Evolutionary conservation across 2,113 vertebrate species (phyloP), one percentile per base, ranked within the genome.

Genomic region (Zingel zingel): DNA sequence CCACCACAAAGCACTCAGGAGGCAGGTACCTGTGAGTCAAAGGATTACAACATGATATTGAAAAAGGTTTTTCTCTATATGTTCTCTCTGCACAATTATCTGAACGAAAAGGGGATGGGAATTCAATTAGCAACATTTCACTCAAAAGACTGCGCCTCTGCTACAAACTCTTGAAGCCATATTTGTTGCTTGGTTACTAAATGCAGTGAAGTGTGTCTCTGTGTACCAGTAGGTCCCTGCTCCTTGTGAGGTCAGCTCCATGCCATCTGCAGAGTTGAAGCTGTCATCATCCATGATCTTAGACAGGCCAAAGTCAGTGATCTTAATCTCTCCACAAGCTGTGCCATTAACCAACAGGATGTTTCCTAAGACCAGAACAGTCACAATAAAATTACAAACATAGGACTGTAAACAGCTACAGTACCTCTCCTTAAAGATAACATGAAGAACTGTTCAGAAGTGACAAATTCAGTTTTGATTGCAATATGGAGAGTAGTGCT

Each of bases 261-360:
- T 98, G 80, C 97, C 97, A 81, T 98, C 98, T 84, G 97, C 96
- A 63, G 97, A 96, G 90, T 95, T 97, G 95, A 97, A 97, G 93
- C 96, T 97, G 93, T 99, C 97, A 83, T 98, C 97, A 74, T 99
- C 98, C 98, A 99, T 97, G 91, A 98, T 97, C 94, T 99, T 99
- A 62, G 98, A 98, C 89, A 98, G 95, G 77, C 98, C 97, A 84
- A 99, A 99, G 94, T 99, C 98, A 30, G 98, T 98, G 91, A 99
- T 98, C 95, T 98, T 98, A 90, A 99, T 98, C 91, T 98, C 98
- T 81, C 98, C 97, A 77, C 97, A 98, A 1, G 97, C 97, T 80
- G 97, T 98, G 95, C 97, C 97, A 23, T 99, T 98, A 82, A 98
- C 98, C 95, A 98, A 94, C 86, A 99, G 95, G 91, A 99, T 99